Conservation (phyloP, 2,113 vertebrate species). For the Struthio camelus region DNA sequence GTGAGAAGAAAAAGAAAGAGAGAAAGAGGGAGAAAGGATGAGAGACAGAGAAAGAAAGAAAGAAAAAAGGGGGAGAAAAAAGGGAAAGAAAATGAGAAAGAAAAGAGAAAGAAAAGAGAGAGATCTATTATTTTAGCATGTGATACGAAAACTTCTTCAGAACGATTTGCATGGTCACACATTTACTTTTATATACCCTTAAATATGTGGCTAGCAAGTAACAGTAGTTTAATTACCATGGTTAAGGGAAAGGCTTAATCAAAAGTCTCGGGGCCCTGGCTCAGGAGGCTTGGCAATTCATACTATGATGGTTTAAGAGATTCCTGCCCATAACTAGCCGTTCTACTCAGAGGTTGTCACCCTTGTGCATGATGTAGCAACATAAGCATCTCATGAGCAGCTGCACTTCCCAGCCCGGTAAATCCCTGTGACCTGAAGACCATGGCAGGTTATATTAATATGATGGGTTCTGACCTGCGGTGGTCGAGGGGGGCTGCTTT, state of each 20-base stretch:
- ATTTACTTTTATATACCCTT: neutral
- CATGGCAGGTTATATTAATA: neutral
- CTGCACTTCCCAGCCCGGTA: neutral
- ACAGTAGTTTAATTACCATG: neutral
- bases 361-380: neutral
- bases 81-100: neutral
- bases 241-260: neutral
- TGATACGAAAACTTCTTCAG: neutral
- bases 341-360: neutral
- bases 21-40: neutral
- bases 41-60: neutral
- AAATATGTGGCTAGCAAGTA: neutral
- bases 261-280: neutral
- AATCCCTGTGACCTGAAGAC: neutral
- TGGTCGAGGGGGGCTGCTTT: neutral
- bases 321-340: neutral
- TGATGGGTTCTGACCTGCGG: neutral
- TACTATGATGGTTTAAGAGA: neutral
- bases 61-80: no score
- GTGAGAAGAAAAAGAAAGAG: neutral
- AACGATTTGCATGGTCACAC: neutral
- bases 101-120: neutral
- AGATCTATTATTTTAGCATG: neutral
- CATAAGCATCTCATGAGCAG: neutral
- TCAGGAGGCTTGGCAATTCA: neutral